A percentile compares a stretch with the other conserved stretches of the same genome.
Evolutionary conservation across 2,797 vertebrate species (phyloP).

Genomic region (Silurus aristotelis): DNA sequence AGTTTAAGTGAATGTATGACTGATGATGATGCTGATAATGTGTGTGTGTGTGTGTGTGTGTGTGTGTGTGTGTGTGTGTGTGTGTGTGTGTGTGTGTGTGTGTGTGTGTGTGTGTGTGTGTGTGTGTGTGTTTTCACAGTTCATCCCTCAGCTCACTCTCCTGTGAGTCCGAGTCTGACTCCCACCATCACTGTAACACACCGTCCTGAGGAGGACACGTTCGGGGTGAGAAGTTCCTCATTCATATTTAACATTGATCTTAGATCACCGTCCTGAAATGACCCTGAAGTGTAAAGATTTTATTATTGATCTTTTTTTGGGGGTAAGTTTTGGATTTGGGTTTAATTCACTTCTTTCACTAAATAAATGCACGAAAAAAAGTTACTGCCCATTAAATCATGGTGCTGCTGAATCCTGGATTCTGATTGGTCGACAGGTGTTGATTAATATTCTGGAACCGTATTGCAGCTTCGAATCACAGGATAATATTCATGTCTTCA

Average conservation of each 20-base stretch:
- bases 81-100: slow-evolving; percentile 6
- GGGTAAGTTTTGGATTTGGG: not conserved
- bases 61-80: slow-evolving; percentile 18
- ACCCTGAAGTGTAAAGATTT: too few species aligned
- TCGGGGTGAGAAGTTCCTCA: slow-evolving; percentile 83
- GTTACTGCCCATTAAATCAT: not conserved
- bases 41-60: slow-evolving; percentile 3
- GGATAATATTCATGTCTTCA: not conserved
- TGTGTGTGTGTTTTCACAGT: slow-evolving; percentile 25
- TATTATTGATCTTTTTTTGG: not conserved
- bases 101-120: slow-evolving; percentile 17
- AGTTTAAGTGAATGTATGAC: too few species aligned
- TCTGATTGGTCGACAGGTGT: not conserved
- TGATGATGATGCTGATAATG: too few species aligned
- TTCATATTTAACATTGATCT: too few species aligned
- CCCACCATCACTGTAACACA: slow-evolving; percentile 84
- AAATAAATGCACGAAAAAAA: not conserved
- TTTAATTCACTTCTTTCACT: not conserved
- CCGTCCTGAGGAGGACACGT: slow-evolving; percentile 86
- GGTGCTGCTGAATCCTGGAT: not conserved
- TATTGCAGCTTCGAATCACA: not conserved
- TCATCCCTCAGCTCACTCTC: slow-evolving; percentile 26
- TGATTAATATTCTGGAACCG: not conserved
- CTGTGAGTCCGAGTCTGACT: slow-evolving; percentile 78
- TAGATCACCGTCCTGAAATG: not conserved